Evolutionary conservation across 2,113 vertebrate species (phyloP).

Genomic region (Oncorhynchus mykiss): DNA sequence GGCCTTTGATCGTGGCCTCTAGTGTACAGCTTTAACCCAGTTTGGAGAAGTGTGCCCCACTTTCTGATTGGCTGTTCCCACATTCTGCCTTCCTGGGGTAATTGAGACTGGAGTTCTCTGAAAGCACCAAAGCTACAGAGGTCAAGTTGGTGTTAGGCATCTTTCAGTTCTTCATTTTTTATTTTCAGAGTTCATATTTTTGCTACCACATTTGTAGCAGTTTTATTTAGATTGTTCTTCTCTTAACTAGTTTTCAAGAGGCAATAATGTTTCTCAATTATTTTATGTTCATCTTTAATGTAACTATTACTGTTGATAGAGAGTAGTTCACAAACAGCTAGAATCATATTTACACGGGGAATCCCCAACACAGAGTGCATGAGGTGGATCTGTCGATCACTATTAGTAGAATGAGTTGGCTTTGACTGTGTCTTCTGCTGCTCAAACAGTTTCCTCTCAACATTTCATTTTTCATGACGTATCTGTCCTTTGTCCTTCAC

Average conservation of each 20-base stretch:
- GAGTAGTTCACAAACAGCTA: too few relatives aligned
- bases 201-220: too few relatives aligned
- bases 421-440: neutral
- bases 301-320: too few relatives aligned
- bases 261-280: too few relatives aligned
- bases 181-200: too few relatives aligned
- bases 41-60: neutral
- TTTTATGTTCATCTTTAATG: too few relatives aligned
- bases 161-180: too few relatives aligned
- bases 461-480: neutral
- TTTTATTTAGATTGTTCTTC: too few relatives aligned
- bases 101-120: neutral
- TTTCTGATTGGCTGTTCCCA: neutral
- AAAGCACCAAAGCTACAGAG: neutral
- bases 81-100: neutral
- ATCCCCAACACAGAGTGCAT: neutral
- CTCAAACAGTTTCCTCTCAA: neutral
- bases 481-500: neutral
- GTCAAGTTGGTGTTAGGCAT: neutral
- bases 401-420: neutral
- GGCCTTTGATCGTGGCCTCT: neutral
- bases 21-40: neutral
- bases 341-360: neutral
- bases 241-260: too few relatives aligned
- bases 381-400: neutral